These are phyloP conservation scores for Xyrichtys novacula DNA, from an alignment of 2,797 vertebrate genomes.

Conservation along the genomic window DNA sequence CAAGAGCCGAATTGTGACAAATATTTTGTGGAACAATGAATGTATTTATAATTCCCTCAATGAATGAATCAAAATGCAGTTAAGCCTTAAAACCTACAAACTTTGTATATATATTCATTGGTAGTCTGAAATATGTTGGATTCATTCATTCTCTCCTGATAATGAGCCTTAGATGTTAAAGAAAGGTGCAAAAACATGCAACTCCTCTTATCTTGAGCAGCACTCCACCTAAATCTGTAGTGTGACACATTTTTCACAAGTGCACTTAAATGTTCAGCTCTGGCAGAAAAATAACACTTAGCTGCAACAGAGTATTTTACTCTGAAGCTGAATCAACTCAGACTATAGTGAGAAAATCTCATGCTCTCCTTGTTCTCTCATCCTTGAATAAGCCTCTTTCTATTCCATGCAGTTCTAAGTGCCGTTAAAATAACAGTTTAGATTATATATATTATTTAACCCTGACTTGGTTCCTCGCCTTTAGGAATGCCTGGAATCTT, in stretches of 20 bases:
- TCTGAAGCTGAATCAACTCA: constrained; percentile 4
- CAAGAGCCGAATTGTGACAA: constrained; percentile 3
- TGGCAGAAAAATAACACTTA: background rate
- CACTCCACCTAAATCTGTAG: constrained; percentile 21
- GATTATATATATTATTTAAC: constrained; percentile 13
- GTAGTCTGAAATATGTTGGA: too few relatives aligned
- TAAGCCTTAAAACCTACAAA: background rate
- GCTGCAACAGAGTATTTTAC: background rate
- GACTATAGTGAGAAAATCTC: constrained; percentile 12
- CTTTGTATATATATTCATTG: too few relatives aligned
- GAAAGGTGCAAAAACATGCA: background rate
- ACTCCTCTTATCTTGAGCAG: background rate
- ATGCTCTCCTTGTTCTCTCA: background rate
- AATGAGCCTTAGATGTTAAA: background rate
- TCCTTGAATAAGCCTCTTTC: background rate
- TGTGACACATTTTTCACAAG: constrained; percentile 20
- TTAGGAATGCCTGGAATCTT: constrained; percentile 67
- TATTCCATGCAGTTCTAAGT: background rate
- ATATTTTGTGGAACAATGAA: background rate
- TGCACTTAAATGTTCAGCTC: constrained; percentile 6
- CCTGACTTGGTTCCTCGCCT: constrained; percentile 32
- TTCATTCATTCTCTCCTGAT: too few relatives aligned
- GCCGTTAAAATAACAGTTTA: constrained; percentile 1
- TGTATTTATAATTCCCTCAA: too few relatives aligned
- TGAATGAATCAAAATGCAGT: background rate